Evolutionary conservation across 2,888 invertebrate species (phyloP), one percentile per base, ranked within the genome.

Genomic region (Hydrotaea cyrtoneurina): DNA sequence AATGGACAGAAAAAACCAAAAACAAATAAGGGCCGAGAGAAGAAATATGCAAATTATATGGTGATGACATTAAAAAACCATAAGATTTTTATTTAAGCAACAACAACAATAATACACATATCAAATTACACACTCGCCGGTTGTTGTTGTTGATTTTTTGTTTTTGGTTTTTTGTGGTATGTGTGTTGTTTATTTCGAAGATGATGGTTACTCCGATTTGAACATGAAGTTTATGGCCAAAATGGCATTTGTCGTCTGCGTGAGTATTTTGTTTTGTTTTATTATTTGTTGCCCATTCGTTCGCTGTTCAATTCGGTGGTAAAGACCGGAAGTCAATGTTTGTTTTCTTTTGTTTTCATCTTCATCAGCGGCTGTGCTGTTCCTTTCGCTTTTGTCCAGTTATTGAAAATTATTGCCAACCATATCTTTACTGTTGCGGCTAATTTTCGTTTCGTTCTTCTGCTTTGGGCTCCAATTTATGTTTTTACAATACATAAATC

Each of bases 31-130:
- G 50, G 55, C 55, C 55, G n/a, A 53, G 19, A 57, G 31, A 77
- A 75, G 74, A 79, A 86, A 83, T 86, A 87, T 87, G 86, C 87
- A 86, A 87, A 87, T 87, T 86, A 86, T 57, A 79, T 72, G 77
- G 83, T 86, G 84, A 84, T 84, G 86, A 86, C 87, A 85, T 81
- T 83, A 78, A 83, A 83, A 80, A 83, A 71, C 83, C 78, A 83
- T 80, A 82, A 80, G 59, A 78, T 72, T 75, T 71, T 59, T 57
- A 59, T 57, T 77, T 72, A 66, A 36, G 17, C 74, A 76, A 71
- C 46, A 55, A 80, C 73, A 84, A 82, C 64, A 82, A 79, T 82
- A 80, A 72, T 79, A 78, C 80, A 76, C 78, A 86, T 83, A 78
- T 83, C 86, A 78, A 85, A 85, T 80, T 85, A 84, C 84, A 75